phyloP scores from a whole-genome alignment of 2,113 vertebrate species.

The Rhineura floridana region DNA sequence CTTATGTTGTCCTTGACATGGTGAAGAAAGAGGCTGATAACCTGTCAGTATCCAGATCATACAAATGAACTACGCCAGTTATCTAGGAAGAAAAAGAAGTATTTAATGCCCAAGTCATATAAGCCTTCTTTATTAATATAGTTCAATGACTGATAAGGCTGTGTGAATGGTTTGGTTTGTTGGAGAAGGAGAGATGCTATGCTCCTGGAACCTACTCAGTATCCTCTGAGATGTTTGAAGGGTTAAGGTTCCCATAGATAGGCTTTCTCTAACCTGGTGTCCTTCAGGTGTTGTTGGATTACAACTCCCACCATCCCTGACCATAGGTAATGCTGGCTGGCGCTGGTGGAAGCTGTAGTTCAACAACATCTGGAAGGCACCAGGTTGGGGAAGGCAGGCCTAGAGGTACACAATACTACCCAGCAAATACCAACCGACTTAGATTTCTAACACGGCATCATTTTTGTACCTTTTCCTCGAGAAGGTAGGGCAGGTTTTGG shows the following conservation, averaged over 20 bases:
- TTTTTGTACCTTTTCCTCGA: not conserved
- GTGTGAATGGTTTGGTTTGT: not conserved
- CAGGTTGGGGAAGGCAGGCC: no score
- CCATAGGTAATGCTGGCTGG: no score
- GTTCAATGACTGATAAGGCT: not conserved
- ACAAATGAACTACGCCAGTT: constrained; percentile 26
- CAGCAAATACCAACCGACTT: not conserved
- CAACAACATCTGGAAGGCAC: no score
- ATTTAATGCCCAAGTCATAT: not conserved
- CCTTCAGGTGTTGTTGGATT: no score
- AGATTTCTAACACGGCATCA: not conserved
- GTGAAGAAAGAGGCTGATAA: constrained; percentile 45
- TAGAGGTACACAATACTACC: not conserved
- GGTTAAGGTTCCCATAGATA: not conserved
- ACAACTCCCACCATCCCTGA: no score
- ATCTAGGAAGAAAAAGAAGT: constrained; percentile 21
- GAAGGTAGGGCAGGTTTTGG: not conserved
- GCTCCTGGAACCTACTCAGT: not conserved
- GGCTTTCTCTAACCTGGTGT: no score
- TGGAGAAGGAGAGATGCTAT: not conserved
- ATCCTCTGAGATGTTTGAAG: not conserved
- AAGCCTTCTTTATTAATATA: not conserved
- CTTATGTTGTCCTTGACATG: not conserved
- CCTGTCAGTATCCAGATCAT: not conserved
- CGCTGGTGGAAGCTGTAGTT: no score